These are phyloP conservation scores for Hesperophylax magnus DNA, from an alignment of 1,140 invertebrate genomes.

Conservation along the genomic window DNA sequence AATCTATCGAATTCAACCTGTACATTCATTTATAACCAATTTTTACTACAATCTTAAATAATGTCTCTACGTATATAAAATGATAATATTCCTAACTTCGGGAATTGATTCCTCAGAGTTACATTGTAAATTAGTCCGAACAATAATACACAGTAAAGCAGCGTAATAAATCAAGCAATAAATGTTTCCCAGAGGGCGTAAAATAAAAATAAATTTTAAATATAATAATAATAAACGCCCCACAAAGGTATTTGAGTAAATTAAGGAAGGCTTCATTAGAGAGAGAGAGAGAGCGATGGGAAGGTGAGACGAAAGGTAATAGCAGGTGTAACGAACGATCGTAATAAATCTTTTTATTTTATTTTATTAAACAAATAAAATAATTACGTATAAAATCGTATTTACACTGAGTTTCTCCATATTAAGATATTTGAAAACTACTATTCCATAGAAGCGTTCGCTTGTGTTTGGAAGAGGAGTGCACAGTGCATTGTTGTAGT, in stretches of 20 bases:
- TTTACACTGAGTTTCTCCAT: too few relatives aligned
- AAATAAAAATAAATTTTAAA: constrained; percentile 10
- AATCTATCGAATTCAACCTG: too few relatives aligned
- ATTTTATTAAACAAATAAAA: too few relatives aligned
- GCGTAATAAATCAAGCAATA: constrained; percentile 2
- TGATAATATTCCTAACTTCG: background rate
- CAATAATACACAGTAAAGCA: background rate
- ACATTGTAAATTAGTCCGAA: constrained; percentile 22
- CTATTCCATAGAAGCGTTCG: too few relatives aligned
- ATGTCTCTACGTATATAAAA: too few relatives aligned
- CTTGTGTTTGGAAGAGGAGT: too few relatives aligned
- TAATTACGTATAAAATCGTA: too few relatives aligned
- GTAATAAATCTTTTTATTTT: background rate
- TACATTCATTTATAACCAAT: too few relatives aligned
- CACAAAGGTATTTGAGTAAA: background rate
- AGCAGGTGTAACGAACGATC: background rate
- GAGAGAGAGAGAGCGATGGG: constrained; percentile 5
- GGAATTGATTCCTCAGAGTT: background rate
- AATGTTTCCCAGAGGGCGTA: constrained; percentile 1
- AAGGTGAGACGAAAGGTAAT: background rate
- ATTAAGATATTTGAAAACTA: too few relatives aligned
- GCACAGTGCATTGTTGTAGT: too few relatives aligned
- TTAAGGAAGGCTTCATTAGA: background rate
- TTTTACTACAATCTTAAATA: too few relatives aligned
- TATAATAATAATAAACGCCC: constrained; percentile 15